A percentile compares a stretch with the other conserved stretches of the same genome.
phyloP scores from a whole-genome alignment of 2,888 invertebrate genomes.

The Drosophila silvestris region DNA sequence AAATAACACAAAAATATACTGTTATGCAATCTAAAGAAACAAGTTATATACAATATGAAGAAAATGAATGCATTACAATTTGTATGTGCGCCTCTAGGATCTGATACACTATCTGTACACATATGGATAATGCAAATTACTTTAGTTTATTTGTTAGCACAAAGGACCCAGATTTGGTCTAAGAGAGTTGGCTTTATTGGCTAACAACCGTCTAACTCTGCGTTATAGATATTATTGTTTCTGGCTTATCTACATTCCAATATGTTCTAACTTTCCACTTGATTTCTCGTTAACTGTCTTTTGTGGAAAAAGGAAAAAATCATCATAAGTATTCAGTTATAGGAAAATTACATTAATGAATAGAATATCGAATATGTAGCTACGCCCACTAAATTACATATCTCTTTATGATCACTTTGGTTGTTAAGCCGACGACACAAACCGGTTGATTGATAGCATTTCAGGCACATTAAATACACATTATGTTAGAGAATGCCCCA shows the following conservation, averaged over 20 bases:
- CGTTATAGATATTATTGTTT: not conserved
- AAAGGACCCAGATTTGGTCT: not conserved
- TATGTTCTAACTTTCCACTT: not conserved
- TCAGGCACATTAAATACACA: constrained; percentile 46
- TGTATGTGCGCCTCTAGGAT: not conserved
- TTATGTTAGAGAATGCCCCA: constrained; percentile 50
- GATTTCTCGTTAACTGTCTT: not conserved
- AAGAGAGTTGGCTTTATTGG: not conserved
- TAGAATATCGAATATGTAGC: not conserved
- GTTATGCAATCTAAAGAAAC: not conserved
- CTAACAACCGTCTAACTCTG: not conserved
- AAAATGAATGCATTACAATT: not conserved
- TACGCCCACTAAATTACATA: constrained; percentile 15
- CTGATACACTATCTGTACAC: not conserved
- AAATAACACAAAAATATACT: not conserved
- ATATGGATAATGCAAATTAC: not conserved
- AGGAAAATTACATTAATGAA: not conserved
- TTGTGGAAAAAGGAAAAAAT: not conserved
- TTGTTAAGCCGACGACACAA: constrained; percentile 7
- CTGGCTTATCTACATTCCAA: not conserved
- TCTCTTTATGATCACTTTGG: constrained; percentile 1
- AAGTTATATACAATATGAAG: not conserved
- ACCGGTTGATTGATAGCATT: constrained; percentile 59
- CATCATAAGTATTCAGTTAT: not conserved
- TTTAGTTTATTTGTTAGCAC: not conserved